Percentiles rank a stretch among this genome's conserved stretches.
Conservation (phyloP, 2,888 invertebrate genomes). For the Rhimphoctona megacephalus region DNA sequence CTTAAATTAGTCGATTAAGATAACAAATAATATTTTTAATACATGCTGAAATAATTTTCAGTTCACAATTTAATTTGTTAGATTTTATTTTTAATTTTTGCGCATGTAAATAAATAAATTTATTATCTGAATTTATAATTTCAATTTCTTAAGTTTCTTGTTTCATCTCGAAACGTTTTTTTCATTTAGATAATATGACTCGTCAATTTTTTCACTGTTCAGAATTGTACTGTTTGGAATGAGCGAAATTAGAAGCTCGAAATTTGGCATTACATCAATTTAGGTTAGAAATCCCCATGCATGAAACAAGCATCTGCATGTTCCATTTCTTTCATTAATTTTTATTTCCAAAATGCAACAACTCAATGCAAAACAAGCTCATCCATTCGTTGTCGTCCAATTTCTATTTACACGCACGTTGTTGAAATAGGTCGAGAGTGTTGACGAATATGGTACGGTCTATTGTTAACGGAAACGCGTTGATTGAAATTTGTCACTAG, state of each 20-base stretch:
- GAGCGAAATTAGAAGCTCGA: not conserved
- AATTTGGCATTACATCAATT: not conserved
- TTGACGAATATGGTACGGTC: constrained; percentile 12
- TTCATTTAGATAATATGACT: no score
- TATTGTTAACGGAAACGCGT: constrained; percentile 62
- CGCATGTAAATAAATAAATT: no score
- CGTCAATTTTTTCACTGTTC: no score
- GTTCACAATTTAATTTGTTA: no score
- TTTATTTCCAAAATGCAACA: constrained; percentile 19
- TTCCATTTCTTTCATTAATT: not conserved
- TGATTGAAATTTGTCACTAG: constrained; percentile 70
- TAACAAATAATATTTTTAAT: not conserved
- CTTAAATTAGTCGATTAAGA: not conserved
- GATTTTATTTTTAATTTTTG: not conserved
- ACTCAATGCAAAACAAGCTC: constrained; percentile 18
- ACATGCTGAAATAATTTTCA: no score
- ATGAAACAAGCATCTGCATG: not conserved
- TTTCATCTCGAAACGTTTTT: no score
- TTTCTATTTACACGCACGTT: constrained; percentile 46
- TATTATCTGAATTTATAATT: not conserved
- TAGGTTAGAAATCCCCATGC: not conserved
- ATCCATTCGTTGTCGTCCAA: not conserved
- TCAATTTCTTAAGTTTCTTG: no score
- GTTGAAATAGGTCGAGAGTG: constrained; percentile 34
- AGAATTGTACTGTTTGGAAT: not conserved